Conservation (phyloP, 2,113 vertebrate species). For the Atractosteus spatula region DNA sequence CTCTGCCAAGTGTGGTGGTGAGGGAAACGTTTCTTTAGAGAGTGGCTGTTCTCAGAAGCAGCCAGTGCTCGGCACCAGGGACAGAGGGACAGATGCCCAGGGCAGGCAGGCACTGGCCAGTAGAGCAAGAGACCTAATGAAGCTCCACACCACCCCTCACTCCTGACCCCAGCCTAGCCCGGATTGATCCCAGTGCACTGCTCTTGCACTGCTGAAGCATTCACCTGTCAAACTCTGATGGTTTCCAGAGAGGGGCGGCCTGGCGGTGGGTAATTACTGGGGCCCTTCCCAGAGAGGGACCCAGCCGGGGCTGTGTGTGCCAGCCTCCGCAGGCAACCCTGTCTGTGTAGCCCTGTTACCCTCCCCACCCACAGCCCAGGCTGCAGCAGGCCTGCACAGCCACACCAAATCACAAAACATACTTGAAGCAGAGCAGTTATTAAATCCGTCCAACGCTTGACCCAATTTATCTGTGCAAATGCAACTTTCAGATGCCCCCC, state of each 20-base stretch:
- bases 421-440: not conserved
- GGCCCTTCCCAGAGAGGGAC: slow-evolving; percentile 28
- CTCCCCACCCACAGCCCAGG: slow-evolving; percentile 55
- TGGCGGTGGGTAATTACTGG: slow-evolving; percentile 37
- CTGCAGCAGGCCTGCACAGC: not conserved
- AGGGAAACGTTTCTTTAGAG: no score
- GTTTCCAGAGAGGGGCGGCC: slow-evolving; percentile 30
- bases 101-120: not conserved
- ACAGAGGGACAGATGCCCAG: slow-evolving; percentile 5
- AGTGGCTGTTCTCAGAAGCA: slow-evolving; percentile 5
- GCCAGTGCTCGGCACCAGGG: slow-evolving; percentile 13
- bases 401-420: not conserved
- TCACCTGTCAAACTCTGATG: slow-evolving; percentile 10
- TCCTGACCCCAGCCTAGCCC: slow-evolving; percentile 5
- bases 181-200: slow-evolving; percentile 29
- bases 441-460: no score
- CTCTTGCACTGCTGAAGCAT: slow-evolving; percentile 30
- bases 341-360: slow-evolving; percentile 38
- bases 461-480: no score
- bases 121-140: slow-evolving; percentile 38
- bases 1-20: no score
- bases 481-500: no score
- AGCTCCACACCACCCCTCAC: slow-evolving; percentile 1
- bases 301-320: slow-evolving; percentile 31
- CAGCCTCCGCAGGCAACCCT: slow-evolving; percentile 28